phyloP scores from a whole-genome alignment of 2,797 vertebrate genomes.

The Alectoris magna region DNA sequence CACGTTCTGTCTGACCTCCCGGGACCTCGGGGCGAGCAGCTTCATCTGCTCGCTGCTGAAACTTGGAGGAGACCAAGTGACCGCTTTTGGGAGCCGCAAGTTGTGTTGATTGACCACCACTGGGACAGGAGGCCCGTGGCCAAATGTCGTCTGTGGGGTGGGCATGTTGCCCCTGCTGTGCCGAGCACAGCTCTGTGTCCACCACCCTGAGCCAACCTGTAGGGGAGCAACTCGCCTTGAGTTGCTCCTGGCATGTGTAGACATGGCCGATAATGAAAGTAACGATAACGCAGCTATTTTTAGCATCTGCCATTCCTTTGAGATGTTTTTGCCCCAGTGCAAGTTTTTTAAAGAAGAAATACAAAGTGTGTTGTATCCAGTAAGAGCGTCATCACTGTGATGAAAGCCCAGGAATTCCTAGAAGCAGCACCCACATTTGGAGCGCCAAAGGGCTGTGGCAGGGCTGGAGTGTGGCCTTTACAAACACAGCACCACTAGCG shows the following conservation, averaged over 20 bases:
- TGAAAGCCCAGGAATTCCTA: background rate
- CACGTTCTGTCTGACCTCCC: background rate
- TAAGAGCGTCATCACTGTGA: background rate
- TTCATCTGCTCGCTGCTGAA: background rate
- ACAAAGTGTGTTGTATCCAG: background rate
- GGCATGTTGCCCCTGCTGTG: background rate
- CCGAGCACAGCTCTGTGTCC: fast-evolving
- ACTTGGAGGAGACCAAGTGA: background rate
- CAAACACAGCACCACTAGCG: background rate
- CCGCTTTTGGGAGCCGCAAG: background rate
- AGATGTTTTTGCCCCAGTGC: background rate
- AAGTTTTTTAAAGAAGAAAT: background rate
- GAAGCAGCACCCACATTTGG: background rate
- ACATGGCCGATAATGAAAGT: background rate
- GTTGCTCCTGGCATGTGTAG: background rate
- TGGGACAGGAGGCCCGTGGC: background rate
- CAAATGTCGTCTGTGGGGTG: too few relatives aligned
- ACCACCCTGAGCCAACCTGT: background rate
- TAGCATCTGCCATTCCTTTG: background rate
- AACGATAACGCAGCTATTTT: background rate
- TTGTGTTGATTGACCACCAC: too few relatives aligned
- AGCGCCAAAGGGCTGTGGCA: background rate
- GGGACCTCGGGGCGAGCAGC: background rate
- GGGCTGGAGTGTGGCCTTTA: background rate
- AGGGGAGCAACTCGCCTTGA: background rate